phyloP scores from a whole-genome alignment of 2,113 vertebrate genomes.

The Chloropsis cyanopogon region DNA sequence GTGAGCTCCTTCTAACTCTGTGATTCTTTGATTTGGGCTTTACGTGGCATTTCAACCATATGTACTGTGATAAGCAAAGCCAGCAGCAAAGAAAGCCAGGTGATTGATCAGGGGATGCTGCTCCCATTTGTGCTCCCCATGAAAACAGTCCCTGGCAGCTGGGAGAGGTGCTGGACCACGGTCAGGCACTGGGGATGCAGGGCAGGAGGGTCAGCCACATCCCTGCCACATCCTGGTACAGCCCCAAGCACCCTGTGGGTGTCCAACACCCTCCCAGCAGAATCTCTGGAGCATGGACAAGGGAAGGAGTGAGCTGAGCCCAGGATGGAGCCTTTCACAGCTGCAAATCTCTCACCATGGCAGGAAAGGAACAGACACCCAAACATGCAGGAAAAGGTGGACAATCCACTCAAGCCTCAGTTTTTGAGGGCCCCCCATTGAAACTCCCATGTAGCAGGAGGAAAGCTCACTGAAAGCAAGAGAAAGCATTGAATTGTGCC shows the following conservation, averaged over 20 bases:
- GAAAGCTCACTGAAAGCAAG: neutral
- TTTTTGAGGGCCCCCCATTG: neutral
- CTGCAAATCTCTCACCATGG: neutral
- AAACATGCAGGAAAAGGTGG: neutral
- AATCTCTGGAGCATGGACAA: neutral
- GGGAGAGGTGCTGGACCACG: neutral
- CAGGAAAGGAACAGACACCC: neutral
- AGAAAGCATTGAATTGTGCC: neutral
- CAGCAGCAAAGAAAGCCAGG: neutral
- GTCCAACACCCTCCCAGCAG: neutral
- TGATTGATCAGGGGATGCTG: neutral
- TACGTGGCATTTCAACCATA: rapidly evolving
- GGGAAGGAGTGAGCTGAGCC: neutral
- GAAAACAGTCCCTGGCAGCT: neutral
- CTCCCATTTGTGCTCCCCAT: neutral
- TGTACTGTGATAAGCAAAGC: neutral
- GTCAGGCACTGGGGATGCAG: rapidly evolving
- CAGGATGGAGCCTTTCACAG: neutral
- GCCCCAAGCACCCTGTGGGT: neutral
- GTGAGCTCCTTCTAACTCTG: neutral
- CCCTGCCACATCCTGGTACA: neutral
- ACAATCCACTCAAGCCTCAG: neutral
- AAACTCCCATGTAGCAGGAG: neutral
- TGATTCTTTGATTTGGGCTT: neutral
- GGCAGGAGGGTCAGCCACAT: neutral